A percentile compares a stretch with the other conserved stretches of the same genome.
phyloP scores from a whole-genome alignment of 2,888 invertebrate species.

The Drosophila formosana region DNA sequence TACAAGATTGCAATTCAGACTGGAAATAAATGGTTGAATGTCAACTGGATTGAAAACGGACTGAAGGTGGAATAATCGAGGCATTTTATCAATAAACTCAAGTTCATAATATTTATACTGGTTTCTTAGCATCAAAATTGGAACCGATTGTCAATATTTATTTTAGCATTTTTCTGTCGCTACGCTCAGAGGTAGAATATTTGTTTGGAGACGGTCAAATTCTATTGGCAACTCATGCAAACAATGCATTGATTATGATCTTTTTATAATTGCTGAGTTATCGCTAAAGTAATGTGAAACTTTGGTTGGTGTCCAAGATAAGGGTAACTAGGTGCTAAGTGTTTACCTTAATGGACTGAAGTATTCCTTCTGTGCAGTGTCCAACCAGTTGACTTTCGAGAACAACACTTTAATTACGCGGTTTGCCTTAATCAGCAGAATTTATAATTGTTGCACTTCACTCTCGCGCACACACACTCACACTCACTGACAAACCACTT shows the following conservation, averaged over 20 bases:
- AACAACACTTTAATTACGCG: conserved; percentile 11
- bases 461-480: conserved; percentile 29
- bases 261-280: conserved; percentile 56
- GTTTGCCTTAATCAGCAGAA: conserved; percentile 33
- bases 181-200: neutral
- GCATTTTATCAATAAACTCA: conserved; percentile 1
- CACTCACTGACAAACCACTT: conserved; percentile 39
- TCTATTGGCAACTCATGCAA: conserved; percentile 43
- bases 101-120: neutral
- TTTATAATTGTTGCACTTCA: conserved; percentile 59
- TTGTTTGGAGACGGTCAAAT: neutral
- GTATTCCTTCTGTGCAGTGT: conserved; percentile 29
- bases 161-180: conserved; percentile 1
- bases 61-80: neutral
- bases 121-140: neutral
- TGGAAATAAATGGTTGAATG: neutral
- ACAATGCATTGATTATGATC: conserved; percentile 38
- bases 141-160: neutral
- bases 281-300: conserved; percentile 30
- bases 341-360: conserved; percentile 2
- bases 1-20: neutral
- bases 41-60: conserved; percentile 2
- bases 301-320: neutral
- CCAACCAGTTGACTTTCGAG: conserved; percentile 11
- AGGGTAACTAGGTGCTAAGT: too few species aligned